A percentile compares a stretch with the other conserved stretches of the same genome.
phyloP scores from a whole-genome alignment of 2,888 invertebrate species.

The Agonopterix arenella region DNA sequence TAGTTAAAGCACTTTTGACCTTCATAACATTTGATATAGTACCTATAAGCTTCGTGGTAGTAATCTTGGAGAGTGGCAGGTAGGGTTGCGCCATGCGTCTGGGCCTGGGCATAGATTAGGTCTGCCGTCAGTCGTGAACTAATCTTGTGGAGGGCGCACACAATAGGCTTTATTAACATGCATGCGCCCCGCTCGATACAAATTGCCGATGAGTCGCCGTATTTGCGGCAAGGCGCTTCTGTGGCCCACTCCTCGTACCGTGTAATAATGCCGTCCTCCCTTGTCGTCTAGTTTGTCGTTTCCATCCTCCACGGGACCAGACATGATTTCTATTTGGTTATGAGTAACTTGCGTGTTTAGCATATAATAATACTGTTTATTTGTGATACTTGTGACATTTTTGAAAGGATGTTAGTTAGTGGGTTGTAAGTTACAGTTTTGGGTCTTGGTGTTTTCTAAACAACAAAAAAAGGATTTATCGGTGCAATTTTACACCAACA shows the following conservation, averaged over 20 bases:
- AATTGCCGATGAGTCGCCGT: conserved; percentile 57
- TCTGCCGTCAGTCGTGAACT: conserved; percentile 21
- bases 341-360: not conserved
- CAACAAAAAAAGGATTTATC: too few species aligned
- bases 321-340: not conserved
- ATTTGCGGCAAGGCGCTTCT: conserved; percentile 18
- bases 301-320: not conserved
- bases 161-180: conserved; percentile 71
- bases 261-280: conserved; percentile 2
- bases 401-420: too few species aligned
- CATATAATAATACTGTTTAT: not conserved
- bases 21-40: too few species aligned
- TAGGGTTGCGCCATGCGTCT: not conserved
- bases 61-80: conserved; percentile 8
- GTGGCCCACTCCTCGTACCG: not conserved
- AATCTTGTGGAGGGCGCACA: conserved; percentile 47
- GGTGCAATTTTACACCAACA: too few species aligned
- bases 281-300: not conserved
- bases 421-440: too few species aligned
- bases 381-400: too few species aligned
- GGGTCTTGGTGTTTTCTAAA: too few species aligned
- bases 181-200: conserved; percentile 50
- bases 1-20: too few species aligned
- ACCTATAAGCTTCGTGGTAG: not conserved
- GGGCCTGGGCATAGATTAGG: conserved; percentile 9